These are phyloP conservation scores for Huso huso DNA, from an alignment of 2,797 vertebrate genomes.

Conservation along the genomic window DNA sequence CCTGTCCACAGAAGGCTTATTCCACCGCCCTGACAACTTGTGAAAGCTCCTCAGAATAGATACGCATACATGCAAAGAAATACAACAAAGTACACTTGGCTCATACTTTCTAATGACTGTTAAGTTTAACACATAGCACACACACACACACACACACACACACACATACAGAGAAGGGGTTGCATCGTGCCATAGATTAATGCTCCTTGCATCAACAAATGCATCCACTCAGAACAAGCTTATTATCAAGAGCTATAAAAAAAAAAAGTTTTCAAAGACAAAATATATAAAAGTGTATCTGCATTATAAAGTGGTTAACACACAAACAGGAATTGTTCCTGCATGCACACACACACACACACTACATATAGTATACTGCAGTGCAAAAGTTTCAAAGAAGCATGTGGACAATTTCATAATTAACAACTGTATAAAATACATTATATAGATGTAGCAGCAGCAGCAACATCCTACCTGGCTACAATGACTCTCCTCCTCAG, in stretches of 20 bases:
- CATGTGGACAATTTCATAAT: not conserved
- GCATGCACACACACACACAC: too few species aligned
- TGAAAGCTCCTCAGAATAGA: not conserved
- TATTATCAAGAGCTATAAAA: too few species aligned
- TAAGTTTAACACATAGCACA: conserved; percentile 18
- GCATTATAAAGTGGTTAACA: too few species aligned
- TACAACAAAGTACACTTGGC: not conserved
- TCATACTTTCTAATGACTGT: not conserved
- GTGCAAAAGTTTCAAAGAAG: conserved; percentile 13
- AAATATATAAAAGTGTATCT: too few species aligned
- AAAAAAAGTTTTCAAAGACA: too few species aligned
- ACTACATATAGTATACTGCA: not conserved
- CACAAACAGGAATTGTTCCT: too few species aligned
- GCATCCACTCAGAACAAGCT: not conserved
- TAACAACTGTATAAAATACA: not conserved
- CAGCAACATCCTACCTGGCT: conserved; percentile 13
- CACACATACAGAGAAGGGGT: conserved; percentile 2
- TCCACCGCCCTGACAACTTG: not conserved
- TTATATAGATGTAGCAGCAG: not conserved
- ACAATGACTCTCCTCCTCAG: conserved; percentile 4
- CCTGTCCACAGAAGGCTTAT: not conserved
- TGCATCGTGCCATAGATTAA: too few species aligned
- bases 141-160: conserved; percentile 21
- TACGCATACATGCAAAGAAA: too few species aligned
- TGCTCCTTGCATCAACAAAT: not conserved